These are phyloP conservation scores for Sebastes schlegelii DNA, from an alignment of 2,113 vertebrate genomes.

Conservation along the genomic window DNA sequence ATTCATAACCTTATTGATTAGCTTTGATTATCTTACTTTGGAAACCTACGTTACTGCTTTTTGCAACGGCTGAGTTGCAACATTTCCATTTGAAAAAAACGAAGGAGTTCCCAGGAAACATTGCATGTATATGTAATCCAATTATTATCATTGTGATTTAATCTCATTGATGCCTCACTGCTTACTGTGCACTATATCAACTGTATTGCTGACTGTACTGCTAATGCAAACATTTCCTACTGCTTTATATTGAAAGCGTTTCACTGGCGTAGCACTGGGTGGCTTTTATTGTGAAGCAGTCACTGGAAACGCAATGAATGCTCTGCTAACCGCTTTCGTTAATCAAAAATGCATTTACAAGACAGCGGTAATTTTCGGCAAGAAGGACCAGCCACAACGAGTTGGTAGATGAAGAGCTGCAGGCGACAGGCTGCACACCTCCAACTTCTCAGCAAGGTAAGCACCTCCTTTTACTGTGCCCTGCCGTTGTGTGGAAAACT, in stretches of 20 bases:
- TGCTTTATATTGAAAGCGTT: background rate
- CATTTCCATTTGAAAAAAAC: too few relatives aligned
- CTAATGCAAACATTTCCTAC: background rate
- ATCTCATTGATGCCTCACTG: background rate
- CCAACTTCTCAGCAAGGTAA: background rate
- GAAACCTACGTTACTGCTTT: too few relatives aligned
- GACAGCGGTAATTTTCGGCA: background rate
- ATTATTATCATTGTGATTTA: background rate
- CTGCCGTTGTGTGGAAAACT: background rate
- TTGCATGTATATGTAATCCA: background rate
- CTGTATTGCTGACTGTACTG: background rate
- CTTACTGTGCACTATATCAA: background rate
- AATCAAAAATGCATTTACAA: background rate
- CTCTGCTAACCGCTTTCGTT: background rate
- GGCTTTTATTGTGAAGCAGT: background rate
- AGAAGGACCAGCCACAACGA: background rate
- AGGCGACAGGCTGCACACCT: background rate
- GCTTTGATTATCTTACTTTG: too few relatives aligned
- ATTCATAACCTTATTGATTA: too few relatives aligned
- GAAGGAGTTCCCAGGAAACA: background rate
- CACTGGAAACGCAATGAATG: background rate
- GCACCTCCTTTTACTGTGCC: background rate
- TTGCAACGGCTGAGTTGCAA: too few relatives aligned
- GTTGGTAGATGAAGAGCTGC: slow-evolving; percentile 5
- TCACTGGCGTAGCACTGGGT: background rate